Base-by-base conservation (phyloP, 2,797 vertebrate genomes). In the Crocodylus rhombifer region DNA sequence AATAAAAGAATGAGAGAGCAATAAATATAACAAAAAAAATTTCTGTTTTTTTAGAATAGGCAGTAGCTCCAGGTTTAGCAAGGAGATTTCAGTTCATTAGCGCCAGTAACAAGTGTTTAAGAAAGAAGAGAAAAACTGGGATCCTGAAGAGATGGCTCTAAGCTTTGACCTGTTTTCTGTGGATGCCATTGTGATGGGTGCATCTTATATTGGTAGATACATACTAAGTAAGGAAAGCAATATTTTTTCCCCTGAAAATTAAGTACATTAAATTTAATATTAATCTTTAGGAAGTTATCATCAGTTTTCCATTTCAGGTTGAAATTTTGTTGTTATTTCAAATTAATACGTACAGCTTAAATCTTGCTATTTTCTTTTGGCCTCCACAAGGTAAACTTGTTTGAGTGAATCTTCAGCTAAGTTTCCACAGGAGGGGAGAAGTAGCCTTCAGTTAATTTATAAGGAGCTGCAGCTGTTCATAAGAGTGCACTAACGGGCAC, bases 221-320 rank as follows among this genome's bases (percentile, higher is more conserved):
- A 13, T 8, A 42, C 2, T n/a, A 69, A 51, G n/a, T 67, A 63
- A 61, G 93, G 71, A 74, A 75, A 63, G 75, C 57, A 14, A 71
- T 58, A 61, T 58, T n/a, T 5, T 0, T 55, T 67, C 28, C 62
- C 80, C 84, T 71, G 33, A 86, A 90, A 84, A 26, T 87, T 82
- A 4, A 0, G 1, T 86, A 77, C 82, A 62, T 77, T 96, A 88
- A 95, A 83, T 61, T 87, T 81, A 51, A 84, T 62, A 84, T 95
- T 92, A 89, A 91, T 73, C 76, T 63, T 79, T 28, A 4, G 51
- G 71, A 80, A 20, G n/a, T 62, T 95, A 93, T 88, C 87, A 87
- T 15, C 25, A 0, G 57, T 79, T 79, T 76, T 42, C 36, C 58
- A 57, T 67, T 92, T 82, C 15, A 61, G 84, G 23, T 64, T 57